Percentiles rank a stretch among this genome's conserved stretches.
phyloP scores from a whole-genome alignment of 1,140 invertebrate species.

The Pararge aegeria region DNA sequence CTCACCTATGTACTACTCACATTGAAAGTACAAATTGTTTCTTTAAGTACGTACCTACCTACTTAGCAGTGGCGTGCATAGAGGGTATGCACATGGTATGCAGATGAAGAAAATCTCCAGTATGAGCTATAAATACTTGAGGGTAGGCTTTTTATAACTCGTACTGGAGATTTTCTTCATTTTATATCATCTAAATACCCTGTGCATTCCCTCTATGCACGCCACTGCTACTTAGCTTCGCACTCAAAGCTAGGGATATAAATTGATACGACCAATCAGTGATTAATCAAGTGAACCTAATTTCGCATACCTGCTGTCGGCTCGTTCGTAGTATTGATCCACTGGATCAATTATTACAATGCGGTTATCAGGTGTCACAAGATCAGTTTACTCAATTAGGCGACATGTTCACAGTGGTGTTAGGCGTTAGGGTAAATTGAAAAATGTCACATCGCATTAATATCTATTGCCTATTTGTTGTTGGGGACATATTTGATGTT shows the following conservation, averaged over 20 bases:
- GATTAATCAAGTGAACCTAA: constrained; percentile 3
- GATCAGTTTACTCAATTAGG: constrained; percentile 25
- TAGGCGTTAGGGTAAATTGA: constrained; percentile 2
- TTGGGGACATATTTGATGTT: not conserved
- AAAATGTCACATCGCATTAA: not conserved
- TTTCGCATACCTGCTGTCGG: constrained; percentile 6
- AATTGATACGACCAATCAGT: not conserved
- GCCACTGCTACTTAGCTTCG: not conserved
- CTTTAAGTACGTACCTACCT: not conserved
- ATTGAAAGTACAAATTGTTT: no score
- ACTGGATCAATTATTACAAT: constrained; percentile 21
- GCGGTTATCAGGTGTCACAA: constrained; percentile 19
- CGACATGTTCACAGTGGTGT: constrained; percentile 12
- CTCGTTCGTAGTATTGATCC: not conserved
- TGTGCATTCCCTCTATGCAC: no score
- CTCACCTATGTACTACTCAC: no score
- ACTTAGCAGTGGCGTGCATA: no score
- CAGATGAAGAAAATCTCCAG: no score
- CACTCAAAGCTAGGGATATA: not conserved
- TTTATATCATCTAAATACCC: no score
- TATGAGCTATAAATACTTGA: no score
- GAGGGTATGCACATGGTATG: no score
- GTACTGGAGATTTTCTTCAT: no score
- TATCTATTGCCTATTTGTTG: not conserved
- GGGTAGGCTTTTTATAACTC: no score